Evolutionary conservation across 2,113 vertebrate genomes (phyloP).

Genomic region (Poeciliopsis prolifica): DNA sequence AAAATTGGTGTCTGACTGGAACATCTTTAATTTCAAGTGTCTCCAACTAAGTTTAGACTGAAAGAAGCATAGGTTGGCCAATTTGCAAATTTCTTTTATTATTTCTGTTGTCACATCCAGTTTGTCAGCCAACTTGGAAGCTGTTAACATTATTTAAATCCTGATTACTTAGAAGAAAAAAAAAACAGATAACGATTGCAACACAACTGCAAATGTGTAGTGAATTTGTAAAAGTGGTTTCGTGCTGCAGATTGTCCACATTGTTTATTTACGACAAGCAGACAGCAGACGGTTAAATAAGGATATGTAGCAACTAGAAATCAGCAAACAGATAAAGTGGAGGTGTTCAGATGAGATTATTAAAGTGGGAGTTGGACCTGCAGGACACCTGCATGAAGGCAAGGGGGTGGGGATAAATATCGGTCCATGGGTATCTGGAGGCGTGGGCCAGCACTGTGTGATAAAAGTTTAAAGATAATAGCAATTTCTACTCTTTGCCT

Average conservation of each 20-base stretch:
- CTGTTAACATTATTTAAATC: constrained; percentile 62
- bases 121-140: constrained; percentile 54
- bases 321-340: constrained; percentile 45
- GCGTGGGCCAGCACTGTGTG: constrained; percentile 36
- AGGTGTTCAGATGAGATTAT: constrained; percentile 37
- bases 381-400: constrained; percentile 39
- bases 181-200: constrained; percentile 45
- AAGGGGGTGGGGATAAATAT: constrained; percentile 52
- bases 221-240: constrained; percentile 36
- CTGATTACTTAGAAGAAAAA: constrained; percentile 59
- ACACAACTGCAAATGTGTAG: constrained; percentile 35
- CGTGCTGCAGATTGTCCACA: constrained; percentile 38
- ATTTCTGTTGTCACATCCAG: constrained; percentile 54
- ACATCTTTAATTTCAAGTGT: neutral
- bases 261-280: neutral
- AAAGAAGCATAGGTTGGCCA: constrained; percentile 1
- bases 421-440: constrained; percentile 61
- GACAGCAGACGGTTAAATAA: constrained; percentile 20
- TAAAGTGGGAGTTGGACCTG: constrained; percentile 33
- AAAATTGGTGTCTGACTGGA: neutral
- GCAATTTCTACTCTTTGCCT: constrained; percentile 62
- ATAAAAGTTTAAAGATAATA: constrained; percentile 74
- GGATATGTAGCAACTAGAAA: constrained; percentile 30
- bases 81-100: constrained; percentile 44
- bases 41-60: constrained; percentile 48